Percentiles rank a stretch among this genome's conserved stretches.
phyloP scores from a whole-genome alignment of 2,113 vertebrate species.

The Tapirus terrestris region DNA sequence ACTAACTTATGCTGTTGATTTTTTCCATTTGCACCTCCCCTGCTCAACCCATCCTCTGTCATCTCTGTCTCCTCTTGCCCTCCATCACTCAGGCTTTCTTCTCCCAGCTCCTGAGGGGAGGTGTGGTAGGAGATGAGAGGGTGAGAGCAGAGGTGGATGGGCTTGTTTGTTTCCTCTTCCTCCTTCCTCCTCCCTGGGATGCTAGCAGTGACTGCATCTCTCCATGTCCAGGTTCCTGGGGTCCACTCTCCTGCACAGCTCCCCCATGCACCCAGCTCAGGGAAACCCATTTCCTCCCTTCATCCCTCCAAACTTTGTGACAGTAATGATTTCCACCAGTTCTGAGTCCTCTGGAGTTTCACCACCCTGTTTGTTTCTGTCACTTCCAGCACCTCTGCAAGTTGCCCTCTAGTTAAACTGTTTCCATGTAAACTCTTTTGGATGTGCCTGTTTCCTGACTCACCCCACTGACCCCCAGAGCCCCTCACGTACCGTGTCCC shows the following conservation, averaged over 20 bases:
- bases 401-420: too few species aligned
- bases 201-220: too few species aligned
- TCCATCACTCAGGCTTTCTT: background rate
- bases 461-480: too few species aligned
- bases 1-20: too few species aligned
- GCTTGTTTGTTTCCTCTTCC: background rate
- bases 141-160: too few species aligned
- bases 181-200: background rate
- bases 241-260: fast-evolving
- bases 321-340: background rate
- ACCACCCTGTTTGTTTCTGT: background rate
- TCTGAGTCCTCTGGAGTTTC: too few species aligned
- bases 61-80: too few species aligned
- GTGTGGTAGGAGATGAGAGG: background rate
- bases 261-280: background rate
- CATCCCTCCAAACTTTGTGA: too few species aligned
- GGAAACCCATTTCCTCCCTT: fast-evolving
- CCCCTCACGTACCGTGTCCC: fast-evolving
- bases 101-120: background rate
- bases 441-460: background rate
- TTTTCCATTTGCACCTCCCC: background rate
- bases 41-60: background rate
- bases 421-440: background rate
- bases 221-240: background rate
- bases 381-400: too few species aligned